Percentiles rank a stretch among this genome's conserved stretches.
Evolutionary conservation across 64 coral and sea anemone species (phyloP).

Genomic region (Montipora sp.): DNA sequence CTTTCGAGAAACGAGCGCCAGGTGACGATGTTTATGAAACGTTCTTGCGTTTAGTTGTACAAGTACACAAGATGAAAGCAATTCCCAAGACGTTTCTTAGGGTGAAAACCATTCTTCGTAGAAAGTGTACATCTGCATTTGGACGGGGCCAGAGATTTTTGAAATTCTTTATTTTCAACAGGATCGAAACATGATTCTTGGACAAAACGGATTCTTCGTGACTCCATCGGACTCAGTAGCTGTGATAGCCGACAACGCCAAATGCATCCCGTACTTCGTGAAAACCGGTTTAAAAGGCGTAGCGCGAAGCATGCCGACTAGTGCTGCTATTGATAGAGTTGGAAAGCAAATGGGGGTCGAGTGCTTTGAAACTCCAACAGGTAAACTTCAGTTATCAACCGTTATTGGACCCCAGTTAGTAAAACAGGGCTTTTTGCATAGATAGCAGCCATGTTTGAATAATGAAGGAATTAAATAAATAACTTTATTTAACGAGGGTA

Average conservation of each 20-base stretch:
- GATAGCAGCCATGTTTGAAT: too few relatives aligned
- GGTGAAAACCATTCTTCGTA: too few relatives aligned
- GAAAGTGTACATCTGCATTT: too few relatives aligned
- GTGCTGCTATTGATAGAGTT: conserved; percentile 96
- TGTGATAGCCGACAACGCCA: conserved; percentile 89
- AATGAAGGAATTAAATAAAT: too few relatives aligned
- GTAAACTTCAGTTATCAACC: conserved; percentile 10
- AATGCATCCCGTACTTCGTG: conserved; percentile 90
- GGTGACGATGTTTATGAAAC: too few relatives aligned
- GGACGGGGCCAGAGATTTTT: neutral
- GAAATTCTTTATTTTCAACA: conserved; percentile 5
- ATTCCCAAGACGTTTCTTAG: too few relatives aligned
- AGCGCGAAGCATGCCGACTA: conserved; percentile 97
- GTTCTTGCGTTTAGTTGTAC: too few relatives aligned
- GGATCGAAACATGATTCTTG: conserved; percentile 99
- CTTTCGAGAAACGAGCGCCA: too few relatives aligned
- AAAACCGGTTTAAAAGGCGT: conserved; percentile 84
- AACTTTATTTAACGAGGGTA: too few relatives aligned
- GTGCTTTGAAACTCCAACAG: conserved; percentile 94
- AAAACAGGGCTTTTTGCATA: too few relatives aligned
- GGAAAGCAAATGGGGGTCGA: conserved; percentile 78
- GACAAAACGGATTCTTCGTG: conserved; percentile 96
- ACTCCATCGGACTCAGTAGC: conserved; percentile 98
- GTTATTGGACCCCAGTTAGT: neutral
- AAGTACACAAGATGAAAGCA: too few relatives aligned